phyloP scores from a whole-genome alignment of 2,797 vertebrate species.

The Cuniculus paca region DNA sequence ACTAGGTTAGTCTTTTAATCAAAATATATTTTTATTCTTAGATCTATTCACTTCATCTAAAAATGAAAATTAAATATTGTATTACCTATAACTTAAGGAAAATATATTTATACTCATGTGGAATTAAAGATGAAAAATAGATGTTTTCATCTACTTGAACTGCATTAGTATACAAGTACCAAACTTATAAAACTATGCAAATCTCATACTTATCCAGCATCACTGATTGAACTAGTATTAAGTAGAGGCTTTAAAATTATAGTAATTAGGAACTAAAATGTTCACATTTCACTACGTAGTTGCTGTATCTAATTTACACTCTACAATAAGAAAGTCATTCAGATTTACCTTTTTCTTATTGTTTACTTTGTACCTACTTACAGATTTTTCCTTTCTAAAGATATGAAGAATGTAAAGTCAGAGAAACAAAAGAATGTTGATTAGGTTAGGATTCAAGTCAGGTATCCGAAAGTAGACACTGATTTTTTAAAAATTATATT shows the following conservation, averaged over 20 bases:
- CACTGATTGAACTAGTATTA: background rate
- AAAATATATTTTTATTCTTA: conserved; percentile 36
- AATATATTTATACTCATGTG: conserved; percentile 40
- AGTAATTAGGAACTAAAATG: background rate
- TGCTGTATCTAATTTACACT: background rate
- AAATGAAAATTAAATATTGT: conserved; percentile 10
- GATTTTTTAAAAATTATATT: conserved; percentile 81
- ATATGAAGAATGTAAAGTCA: conserved; percentile 61
- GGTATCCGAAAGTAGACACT: conserved; percentile 74
- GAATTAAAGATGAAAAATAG: conserved; percentile 6
- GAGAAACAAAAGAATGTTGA: conserved; percentile 74
- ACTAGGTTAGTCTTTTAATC: background rate
- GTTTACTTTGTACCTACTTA: conserved; percentile 33
- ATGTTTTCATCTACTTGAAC: background rate
- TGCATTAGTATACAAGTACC: background rate
- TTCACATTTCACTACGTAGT: background rate
- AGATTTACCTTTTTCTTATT: conserved; percentile 25
- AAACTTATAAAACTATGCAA: conserved; percentile 34
- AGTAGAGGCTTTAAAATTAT: conserved; percentile 30
- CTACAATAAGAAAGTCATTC: background rate
- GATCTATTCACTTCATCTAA: conserved; percentile 20
- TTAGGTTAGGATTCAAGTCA: conserved; percentile 80
- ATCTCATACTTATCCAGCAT: background rate
- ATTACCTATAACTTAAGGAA: background rate
- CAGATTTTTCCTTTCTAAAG: conserved; percentile 11